Percentiles rank a stretch among this genome's conserved stretches.
Evolutionary conservation across 2,113 vertebrate genomes (phyloP).

Genomic region (Sarotherodon lohbergeri): DNA sequence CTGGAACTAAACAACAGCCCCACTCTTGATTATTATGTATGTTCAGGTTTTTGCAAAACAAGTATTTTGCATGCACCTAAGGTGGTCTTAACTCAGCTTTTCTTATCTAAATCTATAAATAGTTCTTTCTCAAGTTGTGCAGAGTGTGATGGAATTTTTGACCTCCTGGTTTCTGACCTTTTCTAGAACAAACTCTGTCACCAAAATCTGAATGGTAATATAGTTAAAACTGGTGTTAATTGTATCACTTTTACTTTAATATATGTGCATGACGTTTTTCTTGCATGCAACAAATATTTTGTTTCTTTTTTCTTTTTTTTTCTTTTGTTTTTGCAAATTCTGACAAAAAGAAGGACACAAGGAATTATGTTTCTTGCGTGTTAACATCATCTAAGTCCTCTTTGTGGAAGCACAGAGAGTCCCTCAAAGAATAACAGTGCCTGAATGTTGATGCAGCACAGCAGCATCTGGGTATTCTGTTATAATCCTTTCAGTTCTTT

Average conservation of each 20-base stretch:
- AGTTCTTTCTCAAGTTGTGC: background rate
- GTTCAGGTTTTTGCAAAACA: background rate
- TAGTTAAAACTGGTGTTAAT: background rate
- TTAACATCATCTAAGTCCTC: slow-evolving; percentile 23
- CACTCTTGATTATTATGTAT: background rate
- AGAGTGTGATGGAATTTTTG: background rate
- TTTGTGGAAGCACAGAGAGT: slow-evolving; percentile 28
- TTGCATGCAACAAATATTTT: background rate
- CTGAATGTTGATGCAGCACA: slow-evolving; percentile 55
- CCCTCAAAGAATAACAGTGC: slow-evolving; percentile 41
- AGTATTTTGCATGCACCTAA: background rate
- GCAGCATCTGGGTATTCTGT: slow-evolving; percentile 44
- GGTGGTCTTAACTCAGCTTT: background rate
- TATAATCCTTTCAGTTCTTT: slow-evolving; percentile 43
- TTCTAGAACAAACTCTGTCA: background rate
- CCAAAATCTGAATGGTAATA: background rate
- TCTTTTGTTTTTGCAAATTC: background rate
- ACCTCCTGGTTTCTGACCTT: background rate
- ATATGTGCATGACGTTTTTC: background rate
- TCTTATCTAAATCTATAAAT: background rate
- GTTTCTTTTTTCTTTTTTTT: background rate
- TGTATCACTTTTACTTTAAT: background rate
- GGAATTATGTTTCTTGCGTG: slow-evolving; percentile 11
- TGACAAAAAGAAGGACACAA: background rate
- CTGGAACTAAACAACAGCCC: background rate